These are phyloP conservation scores for Campylomormyrus tamandua DNA, from an alignment of 2,113 vertebrate genomes.

Conservation along the genomic window DNA sequence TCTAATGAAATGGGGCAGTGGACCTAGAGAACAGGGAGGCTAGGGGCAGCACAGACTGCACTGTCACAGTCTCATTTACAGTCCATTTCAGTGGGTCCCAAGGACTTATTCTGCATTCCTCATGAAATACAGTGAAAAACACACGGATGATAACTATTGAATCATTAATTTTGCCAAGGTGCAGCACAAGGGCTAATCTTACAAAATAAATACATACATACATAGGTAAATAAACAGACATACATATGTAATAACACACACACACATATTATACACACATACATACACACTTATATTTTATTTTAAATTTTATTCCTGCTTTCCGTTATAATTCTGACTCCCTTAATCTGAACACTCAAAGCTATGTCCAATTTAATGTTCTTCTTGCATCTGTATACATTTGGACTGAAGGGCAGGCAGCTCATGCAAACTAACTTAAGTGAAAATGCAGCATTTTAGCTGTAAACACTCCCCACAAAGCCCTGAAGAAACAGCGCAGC, in stretches of 20 bases:
- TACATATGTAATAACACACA: neutral
- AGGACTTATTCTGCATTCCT: neutral
- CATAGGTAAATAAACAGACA: neutral
- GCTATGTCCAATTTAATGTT: neutral
- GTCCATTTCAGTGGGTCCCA: neutral
- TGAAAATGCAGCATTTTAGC: slow-evolving; percentile 1
- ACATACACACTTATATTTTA: neutral
- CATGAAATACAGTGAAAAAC: neutral
- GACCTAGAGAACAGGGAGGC: neutral
- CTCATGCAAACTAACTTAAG: slow-evolving; percentile 6
- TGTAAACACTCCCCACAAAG: slow-evolving; percentile 11
- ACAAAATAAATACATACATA: neutral
- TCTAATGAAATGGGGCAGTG: neutral
- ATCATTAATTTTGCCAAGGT: neutral
- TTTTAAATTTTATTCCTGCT: neutral
- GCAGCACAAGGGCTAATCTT: neutral
- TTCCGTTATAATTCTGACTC: neutral
- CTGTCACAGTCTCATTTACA: neutral
- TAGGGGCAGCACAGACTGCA: neutral
- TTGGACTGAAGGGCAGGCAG: neutral
- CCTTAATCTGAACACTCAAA: neutral
- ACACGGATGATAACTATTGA: neutral
- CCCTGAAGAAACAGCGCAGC: neutral
- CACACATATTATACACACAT: neutral
- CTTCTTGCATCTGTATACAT: neutral